A percentile compares a stretch with the other conserved stretches of the same genome.
Conservation (phyloP, 2,113 vertebrate genomes). For the Telmatochromis brichardi region DNA sequence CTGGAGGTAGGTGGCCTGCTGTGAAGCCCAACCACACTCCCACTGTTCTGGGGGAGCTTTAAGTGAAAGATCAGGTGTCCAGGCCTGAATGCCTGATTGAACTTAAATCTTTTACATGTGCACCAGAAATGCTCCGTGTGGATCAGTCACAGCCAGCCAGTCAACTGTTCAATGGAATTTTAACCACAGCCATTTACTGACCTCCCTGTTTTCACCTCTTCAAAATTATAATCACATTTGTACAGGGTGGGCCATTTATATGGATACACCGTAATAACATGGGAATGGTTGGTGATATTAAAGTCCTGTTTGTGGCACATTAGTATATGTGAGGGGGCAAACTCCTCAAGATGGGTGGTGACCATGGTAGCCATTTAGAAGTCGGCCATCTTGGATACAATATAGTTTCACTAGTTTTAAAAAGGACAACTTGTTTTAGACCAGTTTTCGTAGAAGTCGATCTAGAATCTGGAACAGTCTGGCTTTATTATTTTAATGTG, state of each 20-base stretch:
- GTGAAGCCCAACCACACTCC: conserved; percentile 56
- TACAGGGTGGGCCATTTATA: not conserved
- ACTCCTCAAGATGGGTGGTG: not conserved
- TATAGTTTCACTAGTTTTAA: not conserved
- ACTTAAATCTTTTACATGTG: conserved; percentile 69
- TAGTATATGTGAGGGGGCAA: not conserved
- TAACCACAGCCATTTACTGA: not conserved
- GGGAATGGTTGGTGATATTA: not conserved
- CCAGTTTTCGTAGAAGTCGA: not conserved
- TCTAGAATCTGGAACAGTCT: not conserved
- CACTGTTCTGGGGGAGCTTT: conserved; percentile 52
- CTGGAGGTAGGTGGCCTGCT: conserved; percentile 47
- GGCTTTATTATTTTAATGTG: not conserved
- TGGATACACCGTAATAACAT: not conserved
- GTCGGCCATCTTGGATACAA: not conserved
- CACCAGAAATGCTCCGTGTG: conserved; percentile 14
- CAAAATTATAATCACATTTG: not conserved
- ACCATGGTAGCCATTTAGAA: not conserved
- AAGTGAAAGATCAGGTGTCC: conserved; percentile 69
- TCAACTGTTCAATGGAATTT: conserved; percentile 19
- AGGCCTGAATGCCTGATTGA: conserved; percentile 56
- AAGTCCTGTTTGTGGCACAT: not conserved
- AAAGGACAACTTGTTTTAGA: not conserved
- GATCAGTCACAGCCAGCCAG: not conserved
- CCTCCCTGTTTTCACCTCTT: not conserved